Percentiles rank a stretch among this genome's conserved stretches.
Conservation (phyloP, 2,113 vertebrate genomes). For the Lophochroa leadbeateri region DNA sequence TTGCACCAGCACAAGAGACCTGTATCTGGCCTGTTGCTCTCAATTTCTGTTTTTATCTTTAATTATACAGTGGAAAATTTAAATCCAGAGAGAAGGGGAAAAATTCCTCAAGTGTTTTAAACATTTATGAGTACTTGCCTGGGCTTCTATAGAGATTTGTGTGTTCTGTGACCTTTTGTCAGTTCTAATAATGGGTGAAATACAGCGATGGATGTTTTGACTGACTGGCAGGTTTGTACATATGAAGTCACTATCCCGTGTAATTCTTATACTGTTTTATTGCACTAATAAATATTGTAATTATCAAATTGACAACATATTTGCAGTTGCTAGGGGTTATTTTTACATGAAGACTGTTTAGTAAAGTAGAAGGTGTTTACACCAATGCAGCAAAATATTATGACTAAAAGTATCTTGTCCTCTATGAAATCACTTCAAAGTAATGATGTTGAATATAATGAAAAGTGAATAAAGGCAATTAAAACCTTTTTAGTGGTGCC, state of each 20-base stretch:
- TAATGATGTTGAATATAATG: rapidly evolving
- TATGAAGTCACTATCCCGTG: not conserved
- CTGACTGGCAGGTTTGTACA: not conserved
- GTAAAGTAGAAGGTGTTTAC: not conserved
- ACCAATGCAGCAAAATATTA: not conserved
- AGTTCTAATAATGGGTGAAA: not conserved
- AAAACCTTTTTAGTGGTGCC: rapidly evolving
- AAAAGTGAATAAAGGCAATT: not conserved
- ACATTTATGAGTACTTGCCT: not conserved
- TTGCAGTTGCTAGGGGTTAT: not conserved
- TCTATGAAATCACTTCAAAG: not conserved
- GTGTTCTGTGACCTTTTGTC: not conserved
- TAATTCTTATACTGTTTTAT: rapidly evolving
- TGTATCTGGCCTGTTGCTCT: not conserved
- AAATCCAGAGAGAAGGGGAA: not conserved
- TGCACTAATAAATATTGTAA: not conserved
- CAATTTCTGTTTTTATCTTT: not conserved
- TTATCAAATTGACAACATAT: not conserved
- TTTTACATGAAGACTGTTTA: not conserved
- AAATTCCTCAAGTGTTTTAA: not conserved
- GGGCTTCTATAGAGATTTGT: not conserved
- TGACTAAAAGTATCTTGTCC: not conserved
- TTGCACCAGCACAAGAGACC: not conserved
- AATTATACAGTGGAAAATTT: not conserved
- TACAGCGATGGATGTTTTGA: not conserved